Evolutionary conservation across 2,888 invertebrate species (phyloP).

Genomic region (Torymus aiolomorphi): DNA sequence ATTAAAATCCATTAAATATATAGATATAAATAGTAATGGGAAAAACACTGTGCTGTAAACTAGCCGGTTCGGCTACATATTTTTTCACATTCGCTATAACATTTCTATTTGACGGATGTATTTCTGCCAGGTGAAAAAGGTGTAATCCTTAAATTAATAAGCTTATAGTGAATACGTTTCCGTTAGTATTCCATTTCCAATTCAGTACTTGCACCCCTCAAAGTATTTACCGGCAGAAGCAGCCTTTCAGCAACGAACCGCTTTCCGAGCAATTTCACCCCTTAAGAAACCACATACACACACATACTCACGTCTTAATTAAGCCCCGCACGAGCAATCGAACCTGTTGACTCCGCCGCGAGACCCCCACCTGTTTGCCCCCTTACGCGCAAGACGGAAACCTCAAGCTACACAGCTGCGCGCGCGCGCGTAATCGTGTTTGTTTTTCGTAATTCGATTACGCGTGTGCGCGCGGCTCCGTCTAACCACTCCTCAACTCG

Average conservation of each 20-base stretch:
- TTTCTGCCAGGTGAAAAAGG: too few species aligned
- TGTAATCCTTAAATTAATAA: too few species aligned
- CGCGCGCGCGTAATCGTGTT: slow-evolving; percentile 18
- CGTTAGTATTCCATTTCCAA: too few species aligned
- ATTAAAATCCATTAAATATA: too few species aligned
- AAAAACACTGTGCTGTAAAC: too few species aligned
- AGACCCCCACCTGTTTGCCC: slow-evolving; percentile 22
- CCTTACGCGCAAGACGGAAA: slow-evolving; percentile 20
- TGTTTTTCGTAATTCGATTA: slow-evolving; percentile 43
- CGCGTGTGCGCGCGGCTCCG: background rate
- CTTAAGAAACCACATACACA: background rate
- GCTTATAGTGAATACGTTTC: too few species aligned
- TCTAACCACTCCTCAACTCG: slow-evolving; percentile 6
- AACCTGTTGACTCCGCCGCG: background rate
- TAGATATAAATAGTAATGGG: too few species aligned
- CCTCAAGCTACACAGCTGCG: slow-evolving; percentile 15
- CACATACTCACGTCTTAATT: background rate
- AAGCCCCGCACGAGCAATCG: background rate
- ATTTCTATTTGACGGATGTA: too few species aligned
- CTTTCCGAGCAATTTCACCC: background rate
- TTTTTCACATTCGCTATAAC: too few species aligned
- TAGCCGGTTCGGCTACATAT: too few species aligned
- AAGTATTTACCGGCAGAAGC: background rate
- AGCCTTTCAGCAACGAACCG: background rate
- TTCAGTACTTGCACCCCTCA: too few species aligned